phyloP scores from a whole-genome alignment of 2,113 vertebrate genomes.

The Vulpes lagopus region DNA sequence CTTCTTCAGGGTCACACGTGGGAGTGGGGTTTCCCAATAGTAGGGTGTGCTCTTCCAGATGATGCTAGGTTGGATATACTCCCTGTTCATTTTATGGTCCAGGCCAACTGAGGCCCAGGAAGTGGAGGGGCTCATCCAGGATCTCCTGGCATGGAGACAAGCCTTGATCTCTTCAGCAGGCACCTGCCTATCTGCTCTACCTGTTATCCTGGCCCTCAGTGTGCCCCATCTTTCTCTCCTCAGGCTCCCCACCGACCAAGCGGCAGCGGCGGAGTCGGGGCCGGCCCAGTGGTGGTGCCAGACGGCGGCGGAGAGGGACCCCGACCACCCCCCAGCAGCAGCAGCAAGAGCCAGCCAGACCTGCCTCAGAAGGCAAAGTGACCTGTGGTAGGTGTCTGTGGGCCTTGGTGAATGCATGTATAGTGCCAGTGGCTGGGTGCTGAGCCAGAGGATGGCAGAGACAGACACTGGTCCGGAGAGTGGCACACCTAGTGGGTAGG shows the following conservation, averaged over 20 bases:
- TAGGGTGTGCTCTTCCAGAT: neutral
- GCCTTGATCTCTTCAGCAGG: neutral
- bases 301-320: constrained; percentile 83
- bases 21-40: neutral
- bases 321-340: constrained; percentile 57
- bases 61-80: too few relatives aligned
- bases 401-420: neutral
- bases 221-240: neutral
- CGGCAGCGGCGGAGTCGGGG: constrained; percentile 81
- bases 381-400: constrained; percentile 91
- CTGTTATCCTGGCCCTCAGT: neutral
- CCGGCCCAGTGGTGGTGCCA: constrained; percentile 80
- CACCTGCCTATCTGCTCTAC: neutral
- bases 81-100: neutral
- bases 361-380: constrained; percentile 85
- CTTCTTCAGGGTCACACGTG: neutral
- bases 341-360: constrained; percentile 63
- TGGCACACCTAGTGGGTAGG: neutral
- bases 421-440: neutral
- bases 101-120: neutral
- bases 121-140: neutral
- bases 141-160: neutral
- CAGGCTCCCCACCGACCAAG: constrained; percentile 88
- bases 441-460: neutral
- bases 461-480: accelerated